Conservation (phyloP, 1,140 invertebrate genomes). For the Zaprionus camerounensis region DNA sequence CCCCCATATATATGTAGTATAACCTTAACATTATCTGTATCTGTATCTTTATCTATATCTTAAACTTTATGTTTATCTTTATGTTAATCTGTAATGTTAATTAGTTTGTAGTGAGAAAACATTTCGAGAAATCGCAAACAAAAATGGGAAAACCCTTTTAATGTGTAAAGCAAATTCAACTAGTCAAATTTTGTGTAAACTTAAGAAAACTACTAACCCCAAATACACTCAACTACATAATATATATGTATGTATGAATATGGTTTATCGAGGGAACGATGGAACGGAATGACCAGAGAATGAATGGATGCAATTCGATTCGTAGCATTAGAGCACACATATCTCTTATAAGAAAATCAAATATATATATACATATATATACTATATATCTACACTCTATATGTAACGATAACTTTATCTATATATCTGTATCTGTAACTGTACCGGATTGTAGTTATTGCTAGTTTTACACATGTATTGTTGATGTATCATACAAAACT, state of each 20-base stretch:
- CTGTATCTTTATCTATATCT: conserved; percentile 7
- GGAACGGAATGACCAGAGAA: conserved; percentile 10
- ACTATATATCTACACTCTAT: conserved; percentile 4
- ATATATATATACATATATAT: conserved; percentile 2
- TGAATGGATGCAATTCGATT: not conserved
- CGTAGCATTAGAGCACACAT: conserved; percentile 18
- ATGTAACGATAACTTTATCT: not conserved
- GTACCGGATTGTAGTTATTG: conserved; percentile 31
- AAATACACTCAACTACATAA: conserved; percentile 65
- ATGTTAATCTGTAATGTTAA: conserved; percentile 70
- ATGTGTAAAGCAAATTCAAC: conserved; percentile 83
- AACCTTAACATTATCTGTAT: not conserved
- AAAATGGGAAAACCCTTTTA: conserved; percentile 52
- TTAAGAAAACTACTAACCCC: conserved; percentile 65
- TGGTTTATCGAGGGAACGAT: conserved; percentile 25
- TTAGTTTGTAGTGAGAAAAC: conserved; percentile 69
- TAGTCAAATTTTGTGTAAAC: conserved; percentile 79
- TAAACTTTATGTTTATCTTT: not conserved
- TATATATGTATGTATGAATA: conserved; percentile 11
- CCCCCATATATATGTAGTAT: conserved; percentile 11
- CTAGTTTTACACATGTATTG: conserved; percentile 32
- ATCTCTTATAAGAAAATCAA: conserved; percentile 14
- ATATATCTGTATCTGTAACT: not conserved
- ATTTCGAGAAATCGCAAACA: conserved; percentile 39
- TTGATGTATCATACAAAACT: not conserved